phyloP scores from a whole-genome alignment of 2,888 invertebrate genomes.

The Colostygia pectinataria region DNA sequence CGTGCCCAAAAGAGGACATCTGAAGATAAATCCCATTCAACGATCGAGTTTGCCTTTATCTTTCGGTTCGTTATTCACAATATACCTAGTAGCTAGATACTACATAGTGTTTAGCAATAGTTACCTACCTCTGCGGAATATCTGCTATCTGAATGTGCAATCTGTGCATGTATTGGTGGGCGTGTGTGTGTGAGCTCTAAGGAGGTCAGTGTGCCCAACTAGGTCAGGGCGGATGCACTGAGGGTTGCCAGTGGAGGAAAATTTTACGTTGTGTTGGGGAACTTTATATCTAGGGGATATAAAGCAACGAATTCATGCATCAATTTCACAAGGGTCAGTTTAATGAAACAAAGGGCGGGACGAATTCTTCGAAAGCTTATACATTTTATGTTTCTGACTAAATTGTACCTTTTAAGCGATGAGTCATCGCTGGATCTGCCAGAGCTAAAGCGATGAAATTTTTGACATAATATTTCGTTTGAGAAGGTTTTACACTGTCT shows the following conservation, averaged over 20 bases:
- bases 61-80: constrained; percentile 58
- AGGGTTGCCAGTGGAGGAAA: constrained; percentile 29
- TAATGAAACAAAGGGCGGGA: too few species aligned
- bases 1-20: constrained; percentile 13
- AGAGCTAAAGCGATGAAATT: too few species aligned
- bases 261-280: too few species aligned
- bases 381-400: too few species aligned
- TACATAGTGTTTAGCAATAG: constrained; percentile 33
- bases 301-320: too few species aligned
- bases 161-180: constrained; percentile 33
- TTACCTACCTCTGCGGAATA: constrained; percentile 32
- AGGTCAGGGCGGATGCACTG: constrained; percentile 74
- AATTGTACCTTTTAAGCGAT: too few species aligned
- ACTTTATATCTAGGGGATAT: too few species aligned
- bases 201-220: constrained; percentile 71
- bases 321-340: too few species aligned
- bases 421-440: too few species aligned
- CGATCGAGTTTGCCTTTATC: constrained; percentile 49
- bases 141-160: constrained; percentile 35
- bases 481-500: too few species aligned
- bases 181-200: constrained; percentile 42
- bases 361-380: too few species aligned
- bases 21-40: constrained; percentile 13
- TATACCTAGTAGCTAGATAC: constrained; percentile 10
- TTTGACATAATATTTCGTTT: too few species aligned